Evolutionary conservation across 1,140 invertebrate genomes (phyloP).

Genomic region (Euglossa dilemma): DNA sequence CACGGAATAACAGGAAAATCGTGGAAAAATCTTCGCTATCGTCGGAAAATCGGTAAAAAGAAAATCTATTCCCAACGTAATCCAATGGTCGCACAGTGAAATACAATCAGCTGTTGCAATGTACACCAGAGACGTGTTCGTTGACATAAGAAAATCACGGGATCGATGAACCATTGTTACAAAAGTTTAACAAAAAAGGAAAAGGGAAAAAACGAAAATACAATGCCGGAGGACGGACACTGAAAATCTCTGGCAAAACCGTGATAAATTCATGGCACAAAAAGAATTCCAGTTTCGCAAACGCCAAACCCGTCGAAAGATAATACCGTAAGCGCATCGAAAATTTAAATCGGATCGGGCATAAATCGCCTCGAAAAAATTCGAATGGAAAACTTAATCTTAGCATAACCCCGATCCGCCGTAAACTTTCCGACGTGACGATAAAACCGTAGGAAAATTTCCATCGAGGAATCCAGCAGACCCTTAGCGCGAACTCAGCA

Average conservation of each 20-base stretch:
- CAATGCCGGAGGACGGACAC: not conserved
- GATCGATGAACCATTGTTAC: no score
- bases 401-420: not conserved
- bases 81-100: no score
- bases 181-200: no score
- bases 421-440: conserved; percentile 19
- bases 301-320: not conserved
- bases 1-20: not conserved
- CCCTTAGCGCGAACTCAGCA: not conserved
- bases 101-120: not conserved
- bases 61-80: no score
- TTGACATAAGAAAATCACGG: not conserved
- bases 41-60: not conserved
- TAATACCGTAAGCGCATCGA: not conserved
- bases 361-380: not conserved
- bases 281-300: not conserved
- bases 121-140: not conserved
- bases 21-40: not conserved
- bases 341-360: conserved; percentile 4
- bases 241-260: not conserved
- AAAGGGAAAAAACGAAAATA: not conserved
- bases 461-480: not conserved
- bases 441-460: conserved; percentile 17
- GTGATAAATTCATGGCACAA: no score
- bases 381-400: conserved; percentile 10